Evolutionary conservation across 2,888 invertebrate genomes (phyloP).

Genomic region (Andrena bicolor): DNA sequence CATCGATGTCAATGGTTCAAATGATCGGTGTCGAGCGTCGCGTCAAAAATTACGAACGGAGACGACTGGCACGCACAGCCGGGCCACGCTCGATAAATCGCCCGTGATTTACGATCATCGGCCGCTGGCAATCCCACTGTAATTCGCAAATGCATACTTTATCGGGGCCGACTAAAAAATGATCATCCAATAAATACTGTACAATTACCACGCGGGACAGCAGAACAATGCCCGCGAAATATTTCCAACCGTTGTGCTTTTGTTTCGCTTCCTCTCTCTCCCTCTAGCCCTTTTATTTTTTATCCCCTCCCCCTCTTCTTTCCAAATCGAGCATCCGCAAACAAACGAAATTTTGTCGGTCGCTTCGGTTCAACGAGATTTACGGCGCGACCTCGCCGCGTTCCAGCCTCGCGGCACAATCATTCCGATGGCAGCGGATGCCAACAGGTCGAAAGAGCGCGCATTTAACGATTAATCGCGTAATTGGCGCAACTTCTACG

Average conservation of each 20-base stretch:
- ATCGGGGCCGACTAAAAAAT: conserved; percentile 28
- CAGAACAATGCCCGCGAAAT: conserved; percentile 20
- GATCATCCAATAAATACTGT: conserved; percentile 39
- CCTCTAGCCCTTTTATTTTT: too few species aligned
- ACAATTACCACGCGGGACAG: conserved; percentile 29
- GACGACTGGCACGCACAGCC: conserved; percentile 8
- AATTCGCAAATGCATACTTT: conserved; percentile 39
- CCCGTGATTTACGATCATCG: conserved; percentile 52
- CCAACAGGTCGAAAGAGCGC: conserved; percentile 60
- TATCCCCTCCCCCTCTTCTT: background rate
- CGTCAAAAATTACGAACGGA: conserved; percentile 57
- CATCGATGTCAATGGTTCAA: conserved; percentile 60
- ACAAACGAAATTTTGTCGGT: conserved; percentile 15
- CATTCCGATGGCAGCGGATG: conserved; percentile 20
- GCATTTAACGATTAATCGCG: conserved; percentile 66
- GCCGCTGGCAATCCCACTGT: background rate
- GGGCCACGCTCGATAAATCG: conserved; percentile 40
- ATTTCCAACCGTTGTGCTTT: conserved; percentile 4
- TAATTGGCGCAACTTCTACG: conserved; percentile 71
- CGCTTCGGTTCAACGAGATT: conserved; percentile 18
- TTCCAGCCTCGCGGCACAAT: background rate
- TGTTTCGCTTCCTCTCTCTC: background rate
- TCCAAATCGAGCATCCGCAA: background rate
- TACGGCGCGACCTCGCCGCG: conserved; percentile 8
- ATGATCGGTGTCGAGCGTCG: conserved; percentile 50